Base-by-base conservation (phyloP, 2,888 invertebrate genomes). In the Drosophila macrospina region DNA sequence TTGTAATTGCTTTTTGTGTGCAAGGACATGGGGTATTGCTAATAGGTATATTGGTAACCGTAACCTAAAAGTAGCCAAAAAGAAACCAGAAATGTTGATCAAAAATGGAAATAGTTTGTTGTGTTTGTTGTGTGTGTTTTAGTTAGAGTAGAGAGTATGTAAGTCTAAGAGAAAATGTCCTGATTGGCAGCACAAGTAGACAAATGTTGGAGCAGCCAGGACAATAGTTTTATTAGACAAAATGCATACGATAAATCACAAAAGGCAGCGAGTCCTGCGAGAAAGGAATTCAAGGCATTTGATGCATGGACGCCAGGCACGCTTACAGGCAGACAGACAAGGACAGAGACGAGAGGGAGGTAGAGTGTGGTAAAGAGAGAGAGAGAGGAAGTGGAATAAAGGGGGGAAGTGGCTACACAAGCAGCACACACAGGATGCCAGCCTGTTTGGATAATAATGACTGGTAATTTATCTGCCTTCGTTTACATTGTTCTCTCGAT, bases 391-490 rank as follows among this genome's bases (percentile, higher is more conserved):
- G 11, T 0, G 13, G 11, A 6, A 16, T 41, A 34, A 15, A 13
- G 34, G 30, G 20, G 10, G 47, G 8, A 20, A 28, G 44, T 28
- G 44, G 32, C 41, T 24, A 2, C 16, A 20, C 24, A 26, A 36
- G 61, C 26, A 52, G 59, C 26, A 47, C 73, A 47, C 73, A 63
- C 56, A 74, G 81, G 76, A 81, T 74, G 79, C 71, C 77, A 74
- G 81, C 66, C 78, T 66, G 75, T 78, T 78, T 75, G 80, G 74
- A 87, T 86, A 86, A 87, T 86, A 86, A 86, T 87, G 83, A 79
- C 78, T 81, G 73, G 87, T 83, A 86, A 86, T 86, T 86, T 86
- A 87, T 86, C 86, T 86, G 78, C 83, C 80, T 86, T 87, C 87
- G 87, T 85, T 87, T 83, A 81, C 87, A 86, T 80, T 78, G 67